These are phyloP conservation scores for Mergus octosetaceus DNA, from an alignment of 2,797 vertebrate species.

Conservation along the genomic window DNA sequence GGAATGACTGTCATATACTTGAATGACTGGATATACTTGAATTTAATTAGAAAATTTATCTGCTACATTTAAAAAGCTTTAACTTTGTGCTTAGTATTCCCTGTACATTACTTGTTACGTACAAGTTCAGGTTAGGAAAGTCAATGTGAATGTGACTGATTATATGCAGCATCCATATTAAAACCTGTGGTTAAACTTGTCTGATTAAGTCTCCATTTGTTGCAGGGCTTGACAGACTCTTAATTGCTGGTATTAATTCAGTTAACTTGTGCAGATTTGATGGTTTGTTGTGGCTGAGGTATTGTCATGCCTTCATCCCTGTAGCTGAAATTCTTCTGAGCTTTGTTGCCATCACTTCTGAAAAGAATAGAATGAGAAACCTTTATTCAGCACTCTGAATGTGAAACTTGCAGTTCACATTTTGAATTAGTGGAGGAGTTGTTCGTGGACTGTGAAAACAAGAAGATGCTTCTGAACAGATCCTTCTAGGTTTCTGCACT, in stretches of 20 bases:
- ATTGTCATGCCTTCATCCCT: neutral
- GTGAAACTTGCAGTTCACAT: neutral
- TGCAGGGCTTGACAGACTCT: neutral
- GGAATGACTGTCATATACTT: neutral
- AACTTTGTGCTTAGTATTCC: neutral
- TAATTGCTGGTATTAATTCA: neutral
- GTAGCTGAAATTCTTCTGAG: neutral
- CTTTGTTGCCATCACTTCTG: neutral
- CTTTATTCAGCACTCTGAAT: neutral
- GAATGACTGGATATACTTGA: neutral
- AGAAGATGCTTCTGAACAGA: neutral
- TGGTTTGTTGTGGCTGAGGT: neutral
- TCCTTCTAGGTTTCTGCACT: neutral
- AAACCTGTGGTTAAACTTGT: neutral
- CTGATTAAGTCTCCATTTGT: neutral
- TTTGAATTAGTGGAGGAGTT: neutral
- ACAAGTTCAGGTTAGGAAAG: neutral
- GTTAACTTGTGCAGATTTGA: neutral
- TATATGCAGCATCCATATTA: neutral
- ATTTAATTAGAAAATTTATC: neutral
- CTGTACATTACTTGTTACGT: neutral
- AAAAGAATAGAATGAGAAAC: neutral
- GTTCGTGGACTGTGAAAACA: neutral
- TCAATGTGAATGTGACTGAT: neutral
- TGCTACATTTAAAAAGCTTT: neutral